Evolutionary conservation across 1,140 invertebrate species (phyloP), one percentile per base, ranked within the genome.

Genomic region (Atta cephalotes): DNA sequence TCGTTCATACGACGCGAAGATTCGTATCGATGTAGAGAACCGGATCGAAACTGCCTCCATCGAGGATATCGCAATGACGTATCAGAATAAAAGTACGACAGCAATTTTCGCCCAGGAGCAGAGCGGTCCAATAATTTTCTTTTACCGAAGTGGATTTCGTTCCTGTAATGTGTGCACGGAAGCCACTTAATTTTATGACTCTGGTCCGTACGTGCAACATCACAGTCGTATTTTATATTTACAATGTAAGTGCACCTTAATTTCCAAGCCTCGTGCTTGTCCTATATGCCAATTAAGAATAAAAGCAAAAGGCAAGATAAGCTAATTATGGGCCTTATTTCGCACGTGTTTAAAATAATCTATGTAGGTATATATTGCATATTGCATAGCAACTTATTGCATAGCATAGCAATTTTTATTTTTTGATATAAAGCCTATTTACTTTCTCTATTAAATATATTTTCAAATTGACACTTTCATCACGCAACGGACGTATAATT

Each of bases 71-170:
- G 49, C 35, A 31, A 21, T 60, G 21, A 39, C 60, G 31, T 65
- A 60, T 58, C 31, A 80, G 49, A 85, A 85, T 68, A 85, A 79
- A 85, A 85, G 56, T 31, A 56, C 71, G 60, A 53, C 60, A 39
- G 74, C 84, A 88, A 71, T 87, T 88, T 87, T 88, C 53, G 16
- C 68, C 39, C 6, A 5, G n/a, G 12, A 16, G 63, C 66, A 65
- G 21, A 86, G 56, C 35, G 66, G 51, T 62, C 56, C 63, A 72
- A 86, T 86, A 86, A 86, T 86, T 81, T 86, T 81, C 65, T 72
- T 65, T 63, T 49, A 70, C 81, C 72, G 39, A 77, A 39, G 72
- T 53, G 49, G 81, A 77, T 85, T 85, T 85, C 49, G 53, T 72
- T 82, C 56, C 53, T 10, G 35, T 21, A 60, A 45, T 63, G 45